A percentile compares a stretch with the other conserved stretches of the same genome.
Conservation (phyloP, 2,797 vertebrate genomes). For the Pelobates cultripes region DNA sequence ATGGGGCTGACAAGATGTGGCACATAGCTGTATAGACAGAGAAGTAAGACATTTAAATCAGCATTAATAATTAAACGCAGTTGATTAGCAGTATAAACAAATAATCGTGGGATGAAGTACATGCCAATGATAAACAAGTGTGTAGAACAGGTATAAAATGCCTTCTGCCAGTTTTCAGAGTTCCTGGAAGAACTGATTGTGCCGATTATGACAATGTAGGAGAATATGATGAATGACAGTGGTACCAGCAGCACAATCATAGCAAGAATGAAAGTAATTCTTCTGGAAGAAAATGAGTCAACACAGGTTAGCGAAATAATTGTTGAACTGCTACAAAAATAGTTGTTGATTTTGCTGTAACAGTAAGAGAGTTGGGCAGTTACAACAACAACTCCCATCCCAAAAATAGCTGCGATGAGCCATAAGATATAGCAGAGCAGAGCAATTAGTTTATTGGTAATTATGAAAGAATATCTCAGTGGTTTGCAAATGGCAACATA, state of each 20-base stretch:
- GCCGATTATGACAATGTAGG: conserved; percentile 13
- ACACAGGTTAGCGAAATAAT: not conserved
- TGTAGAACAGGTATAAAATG: conserved; percentile 19
- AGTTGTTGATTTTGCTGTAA: not conserved
- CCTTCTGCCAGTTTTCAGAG: conserved; percentile 12
- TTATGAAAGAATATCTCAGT: conserved; percentile 57
- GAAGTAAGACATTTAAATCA: conserved; percentile 6
- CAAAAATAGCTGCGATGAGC: not conserved
- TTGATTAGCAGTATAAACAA: not conserved
- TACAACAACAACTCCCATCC: not conserved
- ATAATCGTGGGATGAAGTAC: conserved; percentile 15
- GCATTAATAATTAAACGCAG: not conserved
- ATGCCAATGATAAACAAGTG: conserved; percentile 18
- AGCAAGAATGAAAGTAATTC: not conserved
- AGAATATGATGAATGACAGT: conserved; percentile 9
- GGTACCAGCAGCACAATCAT: not conserved
- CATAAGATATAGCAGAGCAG: conserved; percentile 37
- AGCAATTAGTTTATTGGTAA: conserved; percentile 47
- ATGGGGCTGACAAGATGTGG: conserved; percentile 9
- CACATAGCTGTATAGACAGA: conserved; percentile 6
- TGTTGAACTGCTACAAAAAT: not conserved
- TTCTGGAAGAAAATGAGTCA: not conserved
- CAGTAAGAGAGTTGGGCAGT: not conserved
- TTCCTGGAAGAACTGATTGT: not conserved
- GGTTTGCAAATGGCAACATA: conserved; percentile 61